Percentiles rank a stretch among this genome's conserved stretches.
Conservation (phyloP, 2,888 invertebrate species). For the Camptogramma bilineatum region DNA sequence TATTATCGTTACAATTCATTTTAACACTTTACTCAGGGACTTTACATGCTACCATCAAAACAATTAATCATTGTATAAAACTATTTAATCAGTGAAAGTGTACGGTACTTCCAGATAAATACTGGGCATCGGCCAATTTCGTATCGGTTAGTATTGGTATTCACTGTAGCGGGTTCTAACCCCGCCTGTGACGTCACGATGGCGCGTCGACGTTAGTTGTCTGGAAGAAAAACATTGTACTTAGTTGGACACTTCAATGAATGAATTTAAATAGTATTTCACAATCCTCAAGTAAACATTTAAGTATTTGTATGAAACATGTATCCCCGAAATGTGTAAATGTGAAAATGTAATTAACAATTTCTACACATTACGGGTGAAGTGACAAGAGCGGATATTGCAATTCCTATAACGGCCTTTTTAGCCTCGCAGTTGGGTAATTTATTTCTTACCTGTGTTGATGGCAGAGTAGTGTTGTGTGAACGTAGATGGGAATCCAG, state of each 20-base stretch:
- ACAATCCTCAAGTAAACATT: too few species aligned
- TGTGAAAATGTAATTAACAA: too few species aligned
- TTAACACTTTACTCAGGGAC: neutral
- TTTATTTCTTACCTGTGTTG: conserved; percentile 7
- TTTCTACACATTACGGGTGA: too few species aligned
- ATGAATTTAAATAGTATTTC: too few species aligned
- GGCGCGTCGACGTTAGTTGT: conserved; percentile 1
- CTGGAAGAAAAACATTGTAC: conserved; percentile 14
- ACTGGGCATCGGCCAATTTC: too few species aligned
- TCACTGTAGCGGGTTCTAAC: conserved; percentile 6
- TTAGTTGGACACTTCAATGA: too few species aligned
- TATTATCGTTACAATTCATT: neutral
- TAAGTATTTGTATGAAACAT: too few species aligned
- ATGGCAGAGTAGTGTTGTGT: conserved; percentile 6
- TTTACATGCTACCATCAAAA: neutral
- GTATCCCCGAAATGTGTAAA: too few species aligned
- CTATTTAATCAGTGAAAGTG: neutral
- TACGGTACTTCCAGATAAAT: too few species aligned
- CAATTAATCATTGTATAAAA: neutral
- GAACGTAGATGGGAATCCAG: conserved; percentile 26
- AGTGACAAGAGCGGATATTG: too few species aligned
- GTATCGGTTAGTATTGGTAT: neutral
- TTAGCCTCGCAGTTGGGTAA: too few species aligned
- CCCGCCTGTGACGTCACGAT: conserved; percentile 6
- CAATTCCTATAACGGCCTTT: too few species aligned